A percentile compares a stretch with the other conserved stretches of the same genome.
Conservation (phyloP, 2,797 vertebrate species). For the Liparis tanakae region DNA sequence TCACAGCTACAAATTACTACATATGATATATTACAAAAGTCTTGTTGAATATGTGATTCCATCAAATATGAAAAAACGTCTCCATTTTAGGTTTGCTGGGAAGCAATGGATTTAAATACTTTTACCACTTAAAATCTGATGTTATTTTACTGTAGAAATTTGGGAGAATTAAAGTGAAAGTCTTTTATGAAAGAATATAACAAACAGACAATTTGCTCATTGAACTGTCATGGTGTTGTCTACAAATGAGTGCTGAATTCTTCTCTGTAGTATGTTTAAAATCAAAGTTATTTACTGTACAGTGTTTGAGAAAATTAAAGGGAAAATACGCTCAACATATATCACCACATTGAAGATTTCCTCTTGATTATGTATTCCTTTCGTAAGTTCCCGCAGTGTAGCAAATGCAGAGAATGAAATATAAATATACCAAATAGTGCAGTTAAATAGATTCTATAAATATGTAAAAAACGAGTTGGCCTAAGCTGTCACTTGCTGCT, state of each 20-base stretch:
- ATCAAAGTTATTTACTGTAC: background rate
- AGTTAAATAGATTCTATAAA: background rate
- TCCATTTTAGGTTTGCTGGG: too few relatives aligned
- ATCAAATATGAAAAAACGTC: background rate
- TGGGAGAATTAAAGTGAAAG: too few relatives aligned
- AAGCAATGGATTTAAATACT: too few relatives aligned
- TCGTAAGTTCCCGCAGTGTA: too few relatives aligned
- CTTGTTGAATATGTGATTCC: too few relatives aligned
- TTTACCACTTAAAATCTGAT: background rate
- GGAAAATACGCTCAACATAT: too few relatives aligned
- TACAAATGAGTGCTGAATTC: background rate
- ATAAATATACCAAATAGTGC: background rate
- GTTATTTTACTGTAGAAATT: too few relatives aligned
- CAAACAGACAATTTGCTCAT: background rate
- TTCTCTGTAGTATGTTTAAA: background rate
- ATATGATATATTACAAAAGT: too few relatives aligned
- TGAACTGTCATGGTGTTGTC: background rate
- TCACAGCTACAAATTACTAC: too few relatives aligned
- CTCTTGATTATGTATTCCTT: too few relatives aligned
- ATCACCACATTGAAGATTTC: too few relatives aligned
- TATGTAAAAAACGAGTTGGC: background rate
- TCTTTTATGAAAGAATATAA: background rate
- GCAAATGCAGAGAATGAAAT: too few relatives aligned
- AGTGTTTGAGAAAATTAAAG: background rate
- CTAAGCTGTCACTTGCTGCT: background rate